Conservation (phyloP, 2,113 vertebrate species). For the Vulpes vulpes region DNA sequence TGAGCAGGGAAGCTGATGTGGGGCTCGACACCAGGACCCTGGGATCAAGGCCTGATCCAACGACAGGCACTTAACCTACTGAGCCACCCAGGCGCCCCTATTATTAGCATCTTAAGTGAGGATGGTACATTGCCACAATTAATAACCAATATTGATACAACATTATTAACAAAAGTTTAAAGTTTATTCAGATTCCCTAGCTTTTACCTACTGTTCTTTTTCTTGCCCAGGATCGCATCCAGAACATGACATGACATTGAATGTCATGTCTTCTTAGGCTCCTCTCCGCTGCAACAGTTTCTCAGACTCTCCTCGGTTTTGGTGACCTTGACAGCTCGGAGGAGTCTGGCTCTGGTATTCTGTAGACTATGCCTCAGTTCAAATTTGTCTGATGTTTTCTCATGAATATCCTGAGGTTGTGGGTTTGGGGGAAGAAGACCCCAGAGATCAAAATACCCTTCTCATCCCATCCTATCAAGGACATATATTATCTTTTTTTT, state of each 20-base stretch:
- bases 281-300: background rate
- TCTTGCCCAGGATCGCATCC: background rate
- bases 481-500: no score
- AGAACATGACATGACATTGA: background rate
- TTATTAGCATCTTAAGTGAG: background rate
- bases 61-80: no score
- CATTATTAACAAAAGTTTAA: background rate
- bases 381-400: background rate
- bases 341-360: background rate
- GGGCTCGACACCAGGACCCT: no score
- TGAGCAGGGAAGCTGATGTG: no score
- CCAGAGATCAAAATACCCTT: background rate
- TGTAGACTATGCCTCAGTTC: background rate
- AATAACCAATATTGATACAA: background rate
- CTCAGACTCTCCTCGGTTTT: background rate
- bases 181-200: background rate
- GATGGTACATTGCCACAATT: background rate
- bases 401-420: background rate
- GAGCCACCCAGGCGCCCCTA: background rate
- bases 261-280: background rate
- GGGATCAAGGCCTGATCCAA: no score
- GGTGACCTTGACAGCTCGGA: background rate
- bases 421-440: background rate
- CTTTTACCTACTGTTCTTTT: background rate
- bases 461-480: background rate